These are phyloP conservation scores for Pseudochaenichthys georgianus DNA, from an alignment of 2,797 vertebrate genomes.

Conservation along the genomic window DNA sequence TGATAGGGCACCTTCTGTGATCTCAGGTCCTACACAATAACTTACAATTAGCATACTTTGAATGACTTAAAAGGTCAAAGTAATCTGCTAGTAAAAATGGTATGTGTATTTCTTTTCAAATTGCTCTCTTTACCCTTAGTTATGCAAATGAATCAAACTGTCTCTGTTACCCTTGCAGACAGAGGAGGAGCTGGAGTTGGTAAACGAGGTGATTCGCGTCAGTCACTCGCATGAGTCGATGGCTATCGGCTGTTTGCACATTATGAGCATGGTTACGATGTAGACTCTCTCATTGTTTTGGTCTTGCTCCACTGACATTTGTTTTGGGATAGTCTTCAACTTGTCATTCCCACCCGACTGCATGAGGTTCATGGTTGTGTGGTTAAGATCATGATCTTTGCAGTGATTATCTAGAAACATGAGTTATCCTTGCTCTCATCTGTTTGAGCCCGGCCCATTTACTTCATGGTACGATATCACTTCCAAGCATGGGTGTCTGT, in stretches of 20 bases:
- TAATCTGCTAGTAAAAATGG: not conserved
- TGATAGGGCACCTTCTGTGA: no score
- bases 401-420: conserved; percentile 16
- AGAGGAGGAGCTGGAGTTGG: conserved; percentile 95
- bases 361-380: conserved; percentile 76
- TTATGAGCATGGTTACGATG: conserved; percentile 73
- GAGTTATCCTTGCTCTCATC: conserved; percentile 7
- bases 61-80: conserved; percentile 13
- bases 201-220: conserved; percentile 87
- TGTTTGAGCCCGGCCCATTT: conserved; percentile 45
- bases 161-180: conserved; percentile 88
- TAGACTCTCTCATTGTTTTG: conserved; percentile 59
- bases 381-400: conserved; percentile 32
- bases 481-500: conserved; percentile 73
- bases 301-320: conserved; percentile 70
- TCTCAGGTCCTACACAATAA: not conserved
- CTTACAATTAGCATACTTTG: not conserved
- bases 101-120: conserved; percentile 13
- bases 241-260: conserved; percentile 57
- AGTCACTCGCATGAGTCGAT: conserved; percentile 77
- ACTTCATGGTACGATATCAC: conserved; percentile 51
- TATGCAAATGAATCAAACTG: conserved; percentile 56
- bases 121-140: conserved; percentile 16
- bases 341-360: conserved; percentile 70
- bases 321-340: conserved; percentile 54